Base-by-base conservation (phyloP, 30 jellyfish, hydroid and myxozoan species). In the Aurelia coerulea region DNA sequence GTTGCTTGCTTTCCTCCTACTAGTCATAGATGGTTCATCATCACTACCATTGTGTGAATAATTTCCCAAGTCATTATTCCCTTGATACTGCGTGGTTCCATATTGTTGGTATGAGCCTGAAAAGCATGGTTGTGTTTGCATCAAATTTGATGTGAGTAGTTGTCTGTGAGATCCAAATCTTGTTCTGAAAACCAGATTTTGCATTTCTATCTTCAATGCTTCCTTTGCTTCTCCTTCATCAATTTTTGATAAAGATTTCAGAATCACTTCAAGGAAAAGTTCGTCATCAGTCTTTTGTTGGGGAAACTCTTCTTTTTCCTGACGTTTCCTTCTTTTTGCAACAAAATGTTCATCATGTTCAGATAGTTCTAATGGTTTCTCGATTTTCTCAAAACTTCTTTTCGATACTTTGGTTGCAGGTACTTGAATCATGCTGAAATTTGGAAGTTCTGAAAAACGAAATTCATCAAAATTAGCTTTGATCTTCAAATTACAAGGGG, bases 221-320 rank as follows among this genome's bases (percentile, higher is more conserved):
- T 92, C 98, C 69, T 92, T 92, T 41, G 93, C 93, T 53, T 92
- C 97, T 17, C 92, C 97, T 56, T 92, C 98, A 15, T 62, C 85
- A 18, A 92, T 83, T 66, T 87, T 80, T 34, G 93, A 41, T 39
- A 92, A 53, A 8, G 98, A 92, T 29, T 73, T 51, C 14, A 85
- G 59, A 16, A 92, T 58, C 60, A 92, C 73, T 1, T 77, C 77
- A 39, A 75, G 89, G 73, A 92, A 92, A 17, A 92, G 76, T 65
- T 85, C 88, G 66, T 92, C 98, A 17, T 77, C 97, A 52, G 97
- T 42, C 53, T 64, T 90, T 10, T 9, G 4, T 10, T 76, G 80
- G 56, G 56, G 56, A 14, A 51, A 7, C 18, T 52, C 74, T 23
- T n/a, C 78, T 31, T 63, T 18, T 10, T 46, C 90, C 53, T 17